These are phyloP conservation scores for Hirtodrosophila alboralis DNA, from an alignment of 2,888 invertebrate species.

Conservation along the genomic window DNA sequence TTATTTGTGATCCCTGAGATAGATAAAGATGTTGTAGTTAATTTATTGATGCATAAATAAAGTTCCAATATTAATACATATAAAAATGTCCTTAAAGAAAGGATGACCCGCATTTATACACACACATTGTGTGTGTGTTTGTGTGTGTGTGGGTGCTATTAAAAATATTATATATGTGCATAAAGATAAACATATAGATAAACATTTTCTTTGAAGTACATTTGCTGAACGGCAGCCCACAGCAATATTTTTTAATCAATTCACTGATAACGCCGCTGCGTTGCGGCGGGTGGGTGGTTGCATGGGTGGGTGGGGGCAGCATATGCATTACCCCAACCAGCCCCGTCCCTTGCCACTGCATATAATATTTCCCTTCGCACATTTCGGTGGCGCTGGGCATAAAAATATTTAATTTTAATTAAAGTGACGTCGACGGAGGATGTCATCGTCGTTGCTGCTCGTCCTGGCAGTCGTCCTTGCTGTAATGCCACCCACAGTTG, in stretches of 20 bases:
- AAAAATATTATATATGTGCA: no score
- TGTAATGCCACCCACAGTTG: conserved; percentile 12
- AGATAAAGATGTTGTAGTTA: no score
- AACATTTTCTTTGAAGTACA: conserved; percentile 40
- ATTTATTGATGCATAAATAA: no score
- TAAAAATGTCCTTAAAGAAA: no score
- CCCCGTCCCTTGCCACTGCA: not conserved
- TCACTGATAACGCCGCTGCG: conserved; percentile 45
- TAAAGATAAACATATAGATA: conserved; percentile 28
- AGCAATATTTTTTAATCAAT: conserved; percentile 52
- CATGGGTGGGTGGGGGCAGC: conserved; percentile 8
- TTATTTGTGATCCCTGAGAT: no score
- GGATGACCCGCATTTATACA: no score
- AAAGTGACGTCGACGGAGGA: conserved; percentile 47
- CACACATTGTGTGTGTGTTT: no score
- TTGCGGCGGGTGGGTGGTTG: no score
- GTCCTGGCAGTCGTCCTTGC: not conserved
- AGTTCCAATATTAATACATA: no score
- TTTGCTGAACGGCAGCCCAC: conserved; percentile 26
- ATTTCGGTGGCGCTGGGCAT: conserved; percentile 32
- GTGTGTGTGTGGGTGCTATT: no score
- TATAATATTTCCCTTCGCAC: conserved; percentile 20
- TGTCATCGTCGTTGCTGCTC: conserved; percentile 2
- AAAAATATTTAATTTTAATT: conserved; percentile 73
- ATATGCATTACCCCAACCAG: not conserved